Evolutionary conservation across 2,888 invertebrate genomes (phyloP).

Genomic region (Antheraea yamamai): DNA sequence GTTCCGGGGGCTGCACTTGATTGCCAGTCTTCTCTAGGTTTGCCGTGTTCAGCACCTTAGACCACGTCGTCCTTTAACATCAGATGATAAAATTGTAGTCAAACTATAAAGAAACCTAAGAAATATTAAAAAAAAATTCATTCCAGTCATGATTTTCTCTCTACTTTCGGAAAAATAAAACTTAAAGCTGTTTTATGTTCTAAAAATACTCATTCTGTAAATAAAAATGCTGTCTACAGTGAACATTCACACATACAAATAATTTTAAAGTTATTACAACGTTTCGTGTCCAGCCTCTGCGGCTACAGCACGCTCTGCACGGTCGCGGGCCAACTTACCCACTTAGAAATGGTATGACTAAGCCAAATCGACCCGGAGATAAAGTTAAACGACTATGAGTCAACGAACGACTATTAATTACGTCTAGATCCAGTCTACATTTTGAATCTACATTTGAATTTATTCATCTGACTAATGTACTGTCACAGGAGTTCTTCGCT

Average conservation of each 20-base stretch:
- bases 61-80: too few species aligned
- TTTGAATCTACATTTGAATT: constrained; percentile 8
- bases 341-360: constrained; percentile 15
- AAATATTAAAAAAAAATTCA: too few species aligned
- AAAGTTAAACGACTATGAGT: constrained; percentile 13
- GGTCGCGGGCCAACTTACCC: not conserved
- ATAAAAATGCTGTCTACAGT: not conserved
- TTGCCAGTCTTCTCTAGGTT: too few species aligned
- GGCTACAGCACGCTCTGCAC: not conserved
- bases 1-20: too few species aligned
- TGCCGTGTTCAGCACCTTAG: too few species aligned
- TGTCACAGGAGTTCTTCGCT: not conserved
- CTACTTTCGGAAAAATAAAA: too few species aligned
- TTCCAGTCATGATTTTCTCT: too few species aligned
- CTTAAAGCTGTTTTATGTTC: too few species aligned
- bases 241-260: not conserved
- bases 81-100: too few species aligned
- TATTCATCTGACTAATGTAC: not conserved
- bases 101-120: too few species aligned
- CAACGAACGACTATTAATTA: constrained; percentile 14
- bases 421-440: constrained; percentile 14
- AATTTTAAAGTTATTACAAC: not conserved
- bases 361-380: constrained; percentile 20
- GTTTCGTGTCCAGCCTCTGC: not conserved
- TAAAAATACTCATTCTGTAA: too few species aligned